Conservation (phyloP, 1,140 invertebrate genomes). For the Cephus cinctus region DNA sequence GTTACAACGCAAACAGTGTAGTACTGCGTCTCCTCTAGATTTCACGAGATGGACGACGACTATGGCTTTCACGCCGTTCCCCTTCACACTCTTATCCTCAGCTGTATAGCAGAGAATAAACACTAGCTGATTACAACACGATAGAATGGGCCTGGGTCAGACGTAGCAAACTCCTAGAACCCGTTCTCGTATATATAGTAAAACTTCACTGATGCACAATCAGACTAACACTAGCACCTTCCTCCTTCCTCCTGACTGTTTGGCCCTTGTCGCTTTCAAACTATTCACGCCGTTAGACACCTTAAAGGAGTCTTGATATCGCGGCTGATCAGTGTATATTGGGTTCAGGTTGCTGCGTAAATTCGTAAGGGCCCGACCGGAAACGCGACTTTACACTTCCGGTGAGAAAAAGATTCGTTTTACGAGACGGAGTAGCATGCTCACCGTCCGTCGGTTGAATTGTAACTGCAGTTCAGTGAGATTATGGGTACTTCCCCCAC, state of each 20-base stretch:
- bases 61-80: not conserved
- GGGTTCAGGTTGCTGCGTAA: too few species aligned
- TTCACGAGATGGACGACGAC: not conserved
- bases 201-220: not conserved
- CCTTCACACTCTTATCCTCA: not conserved
- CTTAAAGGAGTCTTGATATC: too few species aligned
- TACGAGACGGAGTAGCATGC: conserved; percentile 25
- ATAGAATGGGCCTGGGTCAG: not conserved
- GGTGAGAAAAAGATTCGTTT: conserved; percentile 20
- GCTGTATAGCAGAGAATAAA: not conserved
- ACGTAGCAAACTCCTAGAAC: too few species aligned
- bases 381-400: too few species aligned
- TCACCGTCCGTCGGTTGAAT: conserved; percentile 39
- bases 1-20: not conserved
- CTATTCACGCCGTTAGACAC: too few species aligned
- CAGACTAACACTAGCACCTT: not conserved
- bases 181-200: too few species aligned
- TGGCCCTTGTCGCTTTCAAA: too few species aligned
- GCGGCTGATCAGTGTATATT: too few species aligned
- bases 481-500: conserved; percentile 24
- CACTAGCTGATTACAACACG: not conserved
- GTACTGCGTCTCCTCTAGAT: not conserved
- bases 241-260: too few species aligned
- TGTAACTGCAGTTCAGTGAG: conserved; percentile 37
- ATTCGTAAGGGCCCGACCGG: too few species aligned